These are phyloP conservation scores for Tokudaia muenninki DNA, from an alignment of 2,797 vertebrate genomes.

Conservation along the genomic window DNA sequence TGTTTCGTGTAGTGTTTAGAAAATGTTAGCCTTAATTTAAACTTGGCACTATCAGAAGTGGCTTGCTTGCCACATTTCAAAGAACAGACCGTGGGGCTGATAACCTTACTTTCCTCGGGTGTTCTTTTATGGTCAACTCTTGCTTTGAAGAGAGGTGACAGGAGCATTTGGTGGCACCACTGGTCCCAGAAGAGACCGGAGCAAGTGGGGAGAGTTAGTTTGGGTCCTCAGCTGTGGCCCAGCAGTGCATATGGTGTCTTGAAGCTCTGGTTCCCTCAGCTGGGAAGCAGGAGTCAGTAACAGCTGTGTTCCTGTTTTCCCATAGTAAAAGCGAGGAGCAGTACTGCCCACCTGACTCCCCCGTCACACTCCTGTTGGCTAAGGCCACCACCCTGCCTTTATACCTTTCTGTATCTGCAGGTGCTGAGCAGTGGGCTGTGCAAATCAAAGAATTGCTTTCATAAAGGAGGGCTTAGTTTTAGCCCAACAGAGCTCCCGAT, in stretches of 20 bases:
- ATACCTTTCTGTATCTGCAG: neutral
- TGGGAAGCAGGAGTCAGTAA: neutral
- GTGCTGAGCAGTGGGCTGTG: neutral
- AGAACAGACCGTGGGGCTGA: constrained; percentile 13
- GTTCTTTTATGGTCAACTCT: constrained; percentile 28
- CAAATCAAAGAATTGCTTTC: neutral
- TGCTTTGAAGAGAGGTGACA: constrained; percentile 16
- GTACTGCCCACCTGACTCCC: neutral
- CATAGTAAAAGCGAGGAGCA: neutral
- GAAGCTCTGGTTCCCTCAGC: neutral
- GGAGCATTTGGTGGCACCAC: neutral
- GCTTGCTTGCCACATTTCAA: constrained; percentile 61
- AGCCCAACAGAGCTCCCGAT: neutral
- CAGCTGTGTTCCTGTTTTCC: neutral
- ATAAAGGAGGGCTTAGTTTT: neutral
- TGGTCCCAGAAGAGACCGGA: neutral
- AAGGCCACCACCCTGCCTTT: neutral
- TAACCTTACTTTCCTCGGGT: constrained; percentile 52
- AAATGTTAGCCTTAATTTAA: constrained; percentile 47
- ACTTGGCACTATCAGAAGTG: constrained; percentile 15
- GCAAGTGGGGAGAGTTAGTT: neutral
- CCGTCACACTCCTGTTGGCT: neutral
- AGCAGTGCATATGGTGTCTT: neutral
- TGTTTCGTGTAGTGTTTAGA: constrained; percentile 33
- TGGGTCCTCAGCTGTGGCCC: neutral